These are phyloP conservation scores for Clarias magur DNA, from an alignment of 2,113 vertebrate genomes.

Conservation along the genomic window DNA sequence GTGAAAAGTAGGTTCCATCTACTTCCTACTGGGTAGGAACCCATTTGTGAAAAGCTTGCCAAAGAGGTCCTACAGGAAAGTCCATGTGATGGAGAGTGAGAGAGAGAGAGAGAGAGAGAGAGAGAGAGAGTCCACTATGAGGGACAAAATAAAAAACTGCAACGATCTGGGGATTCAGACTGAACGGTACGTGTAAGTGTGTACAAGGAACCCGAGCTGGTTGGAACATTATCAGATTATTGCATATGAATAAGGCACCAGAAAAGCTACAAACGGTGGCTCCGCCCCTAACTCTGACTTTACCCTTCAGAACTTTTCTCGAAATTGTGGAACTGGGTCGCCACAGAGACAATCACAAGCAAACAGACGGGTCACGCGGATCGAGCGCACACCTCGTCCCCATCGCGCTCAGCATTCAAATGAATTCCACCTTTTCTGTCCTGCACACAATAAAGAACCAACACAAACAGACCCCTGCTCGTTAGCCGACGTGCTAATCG, in stretches of 20 bases:
- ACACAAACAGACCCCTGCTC: constrained; percentile 71
- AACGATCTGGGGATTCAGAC: too few species aligned
- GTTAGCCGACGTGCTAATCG: constrained; percentile 66
- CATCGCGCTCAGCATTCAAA: constrained; percentile 69
- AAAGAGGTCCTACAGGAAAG: not conserved
- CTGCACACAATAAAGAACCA: constrained; percentile 41
- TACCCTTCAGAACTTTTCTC: not conserved
- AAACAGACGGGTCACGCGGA: constrained; percentile 40
- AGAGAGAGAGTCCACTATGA: too few species aligned
- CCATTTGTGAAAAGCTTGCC: not conserved
- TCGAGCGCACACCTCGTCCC: constrained; percentile 55
- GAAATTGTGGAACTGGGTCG: not conserved
- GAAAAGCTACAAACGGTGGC: not conserved
- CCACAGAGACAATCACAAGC: not conserved
- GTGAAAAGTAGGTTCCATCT: too few species aligned
- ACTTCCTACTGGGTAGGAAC: too few species aligned
- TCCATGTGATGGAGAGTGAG: not conserved
- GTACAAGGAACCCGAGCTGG: not conserved
- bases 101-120: too few species aligned
- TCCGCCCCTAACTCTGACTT: not conserved
- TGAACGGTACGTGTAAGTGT: not conserved
- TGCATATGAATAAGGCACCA: not conserved
- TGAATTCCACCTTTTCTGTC: constrained; percentile 70
- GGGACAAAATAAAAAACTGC: too few species aligned
- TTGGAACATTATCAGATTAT: not conserved